Conservation (phyloP, 2,113 vertebrate species). For the Romanogobio albipinnatus region DNA sequence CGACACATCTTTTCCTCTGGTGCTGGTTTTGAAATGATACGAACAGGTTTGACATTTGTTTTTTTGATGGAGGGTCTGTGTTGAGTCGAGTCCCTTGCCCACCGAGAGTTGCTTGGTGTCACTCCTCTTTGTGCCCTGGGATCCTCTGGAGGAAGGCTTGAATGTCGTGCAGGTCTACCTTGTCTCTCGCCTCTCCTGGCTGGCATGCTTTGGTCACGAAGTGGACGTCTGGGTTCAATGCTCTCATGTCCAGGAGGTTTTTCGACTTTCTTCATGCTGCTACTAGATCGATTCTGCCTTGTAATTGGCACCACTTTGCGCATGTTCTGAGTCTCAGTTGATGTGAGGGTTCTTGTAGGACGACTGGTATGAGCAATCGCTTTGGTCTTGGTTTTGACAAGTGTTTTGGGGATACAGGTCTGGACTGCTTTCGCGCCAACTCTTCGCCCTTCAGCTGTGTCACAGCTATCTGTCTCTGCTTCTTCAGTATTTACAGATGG, state of each 20-base stretch:
- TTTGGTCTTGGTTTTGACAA: constrained; percentile 73
- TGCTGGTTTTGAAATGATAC: constrained; percentile 79
- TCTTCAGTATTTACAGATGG: constrained; percentile 67
- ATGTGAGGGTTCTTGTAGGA: constrained; percentile 78
- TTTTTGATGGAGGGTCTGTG: constrained; percentile 78
- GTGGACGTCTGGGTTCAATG: constrained; percentile 67
- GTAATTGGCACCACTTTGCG: constrained; percentile 91
- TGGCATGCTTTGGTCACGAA: constrained; percentile 80
- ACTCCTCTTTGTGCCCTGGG: constrained; percentile 74
- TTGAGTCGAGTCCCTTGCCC: constrained; percentile 72
- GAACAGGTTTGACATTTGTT: constrained; percentile 85
- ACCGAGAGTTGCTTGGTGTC: constrained; percentile 62
- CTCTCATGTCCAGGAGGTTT: constrained; percentile 67
- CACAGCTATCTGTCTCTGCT: constrained; percentile 71
- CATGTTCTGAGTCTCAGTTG: constrained; percentile 85
- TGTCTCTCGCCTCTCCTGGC: constrained; percentile 76
- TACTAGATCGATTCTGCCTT: constrained; percentile 71
- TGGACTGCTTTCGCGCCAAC: constrained; percentile 49
- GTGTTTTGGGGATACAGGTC: constrained; percentile 53
- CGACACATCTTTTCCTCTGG: constrained; percentile 87
- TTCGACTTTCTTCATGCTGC: constrained; percentile 73
- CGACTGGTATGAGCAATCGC: constrained; percentile 62
- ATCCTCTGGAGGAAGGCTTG: constrained; percentile 82
- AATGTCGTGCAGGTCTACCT: constrained; percentile 75
- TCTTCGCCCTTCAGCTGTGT: constrained; percentile 65